A percentile compares a stretch with the other conserved stretches of the same genome.
Evolutionary conservation across 1,140 invertebrate species (phyloP).

Genomic region (Hetaerina americana): DNA sequence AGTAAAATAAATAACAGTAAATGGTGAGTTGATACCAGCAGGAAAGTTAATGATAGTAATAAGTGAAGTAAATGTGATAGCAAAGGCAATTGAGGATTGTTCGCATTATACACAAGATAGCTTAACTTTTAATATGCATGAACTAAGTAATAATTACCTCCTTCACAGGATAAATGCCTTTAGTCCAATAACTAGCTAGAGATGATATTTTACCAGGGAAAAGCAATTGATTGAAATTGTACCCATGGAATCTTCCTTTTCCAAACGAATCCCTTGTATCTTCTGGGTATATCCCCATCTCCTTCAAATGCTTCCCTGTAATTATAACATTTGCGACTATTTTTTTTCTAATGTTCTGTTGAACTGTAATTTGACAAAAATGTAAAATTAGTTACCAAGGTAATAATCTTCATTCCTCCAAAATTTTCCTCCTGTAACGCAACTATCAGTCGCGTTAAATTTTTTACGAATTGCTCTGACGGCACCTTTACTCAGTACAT

Average conservation of each 20-base stretch:
- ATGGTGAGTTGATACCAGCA: too few species aligned
- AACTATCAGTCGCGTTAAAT: slow-evolving; percentile 30
- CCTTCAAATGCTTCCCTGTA: slow-evolving; percentile 32
- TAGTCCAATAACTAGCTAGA: slow-evolving; percentile 32
- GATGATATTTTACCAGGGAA: slow-evolving; percentile 29
- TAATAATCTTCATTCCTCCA: slow-evolving; percentile 43
- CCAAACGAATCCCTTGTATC: slow-evolving; percentile 34
- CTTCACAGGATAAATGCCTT: slow-evolving; percentile 27
- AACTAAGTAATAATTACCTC: too few species aligned
- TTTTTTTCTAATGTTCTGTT: too few species aligned
- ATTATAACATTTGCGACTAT: too few species aligned
- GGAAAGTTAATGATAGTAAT: too few species aligned
- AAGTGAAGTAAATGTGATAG: too few species aligned
- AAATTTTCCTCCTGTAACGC: slow-evolving; percentile 31
- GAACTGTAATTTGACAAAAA: too few species aligned
- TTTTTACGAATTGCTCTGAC: slow-evolving; percentile 24
- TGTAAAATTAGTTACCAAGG: slow-evolving; percentile 31
- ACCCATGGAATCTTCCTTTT: slow-evolving; percentile 35
- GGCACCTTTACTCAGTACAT: slow-evolving; percentile 32
- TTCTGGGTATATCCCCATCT: slow-evolving; percentile 29
- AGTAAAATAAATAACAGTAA: too few species aligned
- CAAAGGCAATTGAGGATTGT: too few species aligned
- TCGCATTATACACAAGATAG: too few species aligned
- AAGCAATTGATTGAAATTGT: slow-evolving; percentile 31
- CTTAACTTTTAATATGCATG: too few species aligned